Base-by-base conservation (phyloP, 2,888 invertebrate genomes). In the Cyaniris semiargus region DNA sequence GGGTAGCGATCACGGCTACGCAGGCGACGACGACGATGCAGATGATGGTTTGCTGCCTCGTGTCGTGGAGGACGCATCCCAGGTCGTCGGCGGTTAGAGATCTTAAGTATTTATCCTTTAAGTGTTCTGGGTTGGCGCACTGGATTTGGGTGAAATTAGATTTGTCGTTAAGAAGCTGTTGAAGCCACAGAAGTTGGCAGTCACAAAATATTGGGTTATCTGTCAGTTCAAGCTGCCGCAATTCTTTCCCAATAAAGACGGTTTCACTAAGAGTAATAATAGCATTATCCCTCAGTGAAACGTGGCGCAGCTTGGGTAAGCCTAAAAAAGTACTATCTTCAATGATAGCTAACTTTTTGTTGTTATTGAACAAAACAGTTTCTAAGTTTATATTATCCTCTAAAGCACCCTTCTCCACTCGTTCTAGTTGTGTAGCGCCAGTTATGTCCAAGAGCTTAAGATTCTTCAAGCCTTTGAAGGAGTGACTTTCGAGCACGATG, bases 201-300 rank as follows among this genome's bases (percentile, higher is more conserved):
- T 97, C 96, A 87, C 98, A 98, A 79, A 95, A 94, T 76, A 98
- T 94, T 0, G 97, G 97, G 85, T 98, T 98, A 84, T 97, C 97
- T 3, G 97, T 96, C 58, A 98, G 93, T 85, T 97, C 97, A 23
- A 98, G 88, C 23, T 95, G 95, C 75, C 96, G 95, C 56, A 98
- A 90, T 84, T 97, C 97, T 81, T 95, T 96, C 95, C 97, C 98
- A 34, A 97, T 95, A 60, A 97, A 96, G 75, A 97, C 95, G 0
- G 96, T 95, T 88, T 98, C 97, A n/a, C 96, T 95, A 79, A 98
- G 93, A 5, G 95, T 95, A 78, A 95, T 94, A 81, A 98, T 95
- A 3, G 96, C 96, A 87, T 98, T 98, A 84, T 97, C 97, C 83
- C 96, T 95, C 38, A 98, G 89, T 48, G 96, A 95, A 60, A 98